phyloP scores from a whole-genome alignment of 2,113 vertebrate genomes.

The Turnix velox region DNA sequence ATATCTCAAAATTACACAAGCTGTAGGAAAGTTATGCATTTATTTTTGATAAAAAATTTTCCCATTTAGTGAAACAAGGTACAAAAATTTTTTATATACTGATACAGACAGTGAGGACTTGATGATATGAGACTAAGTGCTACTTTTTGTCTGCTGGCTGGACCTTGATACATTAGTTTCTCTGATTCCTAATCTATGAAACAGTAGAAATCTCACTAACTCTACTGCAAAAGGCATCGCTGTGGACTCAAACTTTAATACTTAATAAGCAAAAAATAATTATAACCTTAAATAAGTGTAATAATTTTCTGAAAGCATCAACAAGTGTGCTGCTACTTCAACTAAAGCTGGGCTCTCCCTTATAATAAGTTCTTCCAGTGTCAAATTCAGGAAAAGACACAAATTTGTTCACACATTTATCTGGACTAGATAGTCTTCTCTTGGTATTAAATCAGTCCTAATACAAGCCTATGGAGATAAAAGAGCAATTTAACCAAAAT shows the following conservation, averaged over 20 bases:
- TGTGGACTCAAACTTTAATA: not conserved
- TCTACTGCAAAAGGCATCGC: not conserved
- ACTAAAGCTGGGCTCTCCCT: not conserved
- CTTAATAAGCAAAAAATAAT: not conserved
- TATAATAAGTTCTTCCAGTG: not conserved
- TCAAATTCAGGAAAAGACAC: not conserved
- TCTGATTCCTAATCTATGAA: not conserved
- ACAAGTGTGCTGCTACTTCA: not conserved
- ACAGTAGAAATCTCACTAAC: not conserved
- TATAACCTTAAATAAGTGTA: not conserved
- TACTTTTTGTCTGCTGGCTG: not conserved
- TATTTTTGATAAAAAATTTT: not conserved
- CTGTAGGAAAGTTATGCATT: not conserved
- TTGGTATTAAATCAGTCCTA: not conserved
- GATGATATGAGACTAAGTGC: too few species aligned
- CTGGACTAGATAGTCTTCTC: not conserved
- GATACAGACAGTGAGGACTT: not conserved
- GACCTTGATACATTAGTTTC: not conserved
- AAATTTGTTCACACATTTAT: not conserved
- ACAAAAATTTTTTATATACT: not conserved
- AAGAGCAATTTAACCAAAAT: not conserved
- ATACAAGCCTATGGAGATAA: not conserved
- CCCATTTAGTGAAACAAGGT: not conserved
- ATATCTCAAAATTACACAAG: not conserved
- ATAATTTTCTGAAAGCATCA: not conserved